These are phyloP conservation scores for Macrobrachium nipponense DNA, from an alignment of 1,140 invertebrate species.

Conservation along the genomic window DNA sequence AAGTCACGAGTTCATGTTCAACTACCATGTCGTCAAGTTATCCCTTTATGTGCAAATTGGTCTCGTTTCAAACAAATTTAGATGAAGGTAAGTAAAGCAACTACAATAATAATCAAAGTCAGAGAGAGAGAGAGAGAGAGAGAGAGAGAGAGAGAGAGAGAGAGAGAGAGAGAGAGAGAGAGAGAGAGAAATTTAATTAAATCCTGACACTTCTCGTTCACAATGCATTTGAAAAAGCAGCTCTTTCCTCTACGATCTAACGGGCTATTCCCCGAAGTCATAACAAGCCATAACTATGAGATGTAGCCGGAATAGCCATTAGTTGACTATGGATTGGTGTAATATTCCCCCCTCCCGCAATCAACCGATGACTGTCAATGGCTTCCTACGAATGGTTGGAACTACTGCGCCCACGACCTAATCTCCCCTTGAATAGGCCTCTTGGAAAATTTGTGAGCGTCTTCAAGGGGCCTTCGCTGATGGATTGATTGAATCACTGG, in stretches of 20 bases:
- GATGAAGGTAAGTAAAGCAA: too few relatives aligned
- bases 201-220: constrained; percentile 5
- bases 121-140: background rate
- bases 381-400: too few relatives aligned
- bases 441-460: too few relatives aligned
- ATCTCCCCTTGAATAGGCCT: too few relatives aligned
- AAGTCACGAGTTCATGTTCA: too few relatives aligned
- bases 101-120: too few relatives aligned
- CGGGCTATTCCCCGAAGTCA: constrained; percentile 7
- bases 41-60: too few relatives aligned
- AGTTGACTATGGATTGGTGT: constrained; percentile 20
- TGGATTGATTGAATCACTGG: background rate
- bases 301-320: constrained; percentile 35
- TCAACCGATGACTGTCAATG: background rate
- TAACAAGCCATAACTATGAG: constrained; percentile 22
- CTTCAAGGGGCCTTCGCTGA: too few relatives aligned
- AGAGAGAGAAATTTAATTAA: constrained; percentile 38
- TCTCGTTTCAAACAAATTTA: too few relatives aligned
- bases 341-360: constrained; percentile 15
- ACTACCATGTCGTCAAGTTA: too few relatives aligned
- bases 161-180: too few relatives aligned
- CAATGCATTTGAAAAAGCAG: background rate
- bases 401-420: too few relatives aligned
- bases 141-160: background rate
- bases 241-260: constrained; percentile 2